phyloP scores from a whole-genome alignment of 2,113 vertebrate species.

The Bungarus multicinctus region DNA sequence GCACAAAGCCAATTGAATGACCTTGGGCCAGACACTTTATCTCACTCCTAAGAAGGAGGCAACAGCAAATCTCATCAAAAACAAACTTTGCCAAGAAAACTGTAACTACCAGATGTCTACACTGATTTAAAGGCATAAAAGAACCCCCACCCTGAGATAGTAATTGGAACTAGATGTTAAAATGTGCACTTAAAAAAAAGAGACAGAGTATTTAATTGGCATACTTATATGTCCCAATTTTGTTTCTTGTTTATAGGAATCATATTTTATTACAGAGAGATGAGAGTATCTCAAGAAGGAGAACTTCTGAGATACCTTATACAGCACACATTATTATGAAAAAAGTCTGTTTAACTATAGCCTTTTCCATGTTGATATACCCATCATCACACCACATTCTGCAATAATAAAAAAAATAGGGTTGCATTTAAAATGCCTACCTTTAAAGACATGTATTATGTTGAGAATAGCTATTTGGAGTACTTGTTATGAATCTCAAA shows the following conservation, averaged over 20 bases:
- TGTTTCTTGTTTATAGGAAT: not conserved
- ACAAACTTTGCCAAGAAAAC: not conserved
- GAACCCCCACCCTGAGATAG: not conserved
- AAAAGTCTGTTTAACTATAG: not conserved
- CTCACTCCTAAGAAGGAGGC: not conserved
- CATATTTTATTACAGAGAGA: not conserved
- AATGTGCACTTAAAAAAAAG: not conserved
- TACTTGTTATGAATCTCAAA: not conserved
- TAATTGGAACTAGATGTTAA: not conserved
- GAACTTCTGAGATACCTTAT: not conserved
- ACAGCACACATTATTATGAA: not conserved
- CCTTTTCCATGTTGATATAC: not conserved
- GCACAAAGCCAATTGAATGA: not conserved
- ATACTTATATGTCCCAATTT: not conserved
- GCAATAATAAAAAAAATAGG: not conserved
- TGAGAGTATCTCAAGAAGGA: not conserved
- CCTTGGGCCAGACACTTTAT: not conserved
- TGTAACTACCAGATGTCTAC: not conserved
- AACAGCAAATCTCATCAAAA: not conserved
- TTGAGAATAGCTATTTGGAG: not conserved
- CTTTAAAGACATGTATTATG: not conserved
- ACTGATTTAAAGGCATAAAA: not conserved
- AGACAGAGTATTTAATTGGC: not conserved
- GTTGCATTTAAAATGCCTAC: not conserved
- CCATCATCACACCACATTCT: not conserved